A percentile compares a stretch with the other conserved stretches of the same genome.
Conservation (phyloP, 1,140 invertebrate genomes). For the Lucilia cuprina region DNA sequence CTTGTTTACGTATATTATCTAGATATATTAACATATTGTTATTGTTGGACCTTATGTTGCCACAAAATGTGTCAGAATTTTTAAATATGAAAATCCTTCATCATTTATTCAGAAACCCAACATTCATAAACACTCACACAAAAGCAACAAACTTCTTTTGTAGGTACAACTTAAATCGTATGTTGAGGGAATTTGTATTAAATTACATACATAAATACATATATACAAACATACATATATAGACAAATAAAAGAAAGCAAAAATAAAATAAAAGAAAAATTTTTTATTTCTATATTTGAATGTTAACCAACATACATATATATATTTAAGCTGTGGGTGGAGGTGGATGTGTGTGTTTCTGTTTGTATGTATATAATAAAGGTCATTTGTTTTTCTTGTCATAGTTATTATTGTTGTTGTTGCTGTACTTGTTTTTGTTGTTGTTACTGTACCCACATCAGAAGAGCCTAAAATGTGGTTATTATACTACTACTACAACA, state of each 20-base stretch:
- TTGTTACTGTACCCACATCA: conserved; percentile 1
- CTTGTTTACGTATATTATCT: not conserved
- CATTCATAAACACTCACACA: not conserved
- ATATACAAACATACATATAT: too few species aligned
- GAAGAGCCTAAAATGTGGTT: conserved; percentile 13
- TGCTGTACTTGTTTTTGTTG: too few species aligned
- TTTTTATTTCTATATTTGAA: too few species aligned
- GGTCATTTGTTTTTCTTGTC: not conserved
- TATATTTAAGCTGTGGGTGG: not conserved
- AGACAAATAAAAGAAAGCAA: too few species aligned
- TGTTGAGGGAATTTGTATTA: too few species aligned
- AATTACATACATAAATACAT: too few species aligned
- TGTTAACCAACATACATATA: too few species aligned
- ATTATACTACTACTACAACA: conserved; percentile 21
- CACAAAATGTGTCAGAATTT: conserved; percentile 29
- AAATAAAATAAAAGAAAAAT: too few species aligned
- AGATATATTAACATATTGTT: not conserved
- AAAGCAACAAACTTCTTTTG: too few species aligned
- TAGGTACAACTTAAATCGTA: too few species aligned
- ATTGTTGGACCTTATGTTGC: conserved; percentile 24
- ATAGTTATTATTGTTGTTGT: not conserved
- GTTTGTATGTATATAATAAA: not conserved
- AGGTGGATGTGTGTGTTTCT: not conserved
- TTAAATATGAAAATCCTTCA: conserved; percentile 3
- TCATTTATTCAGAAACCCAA: not conserved